Base-by-base conservation (phyloP, 2,888 invertebrate species). In the Polydesmus complanatus region DNA sequence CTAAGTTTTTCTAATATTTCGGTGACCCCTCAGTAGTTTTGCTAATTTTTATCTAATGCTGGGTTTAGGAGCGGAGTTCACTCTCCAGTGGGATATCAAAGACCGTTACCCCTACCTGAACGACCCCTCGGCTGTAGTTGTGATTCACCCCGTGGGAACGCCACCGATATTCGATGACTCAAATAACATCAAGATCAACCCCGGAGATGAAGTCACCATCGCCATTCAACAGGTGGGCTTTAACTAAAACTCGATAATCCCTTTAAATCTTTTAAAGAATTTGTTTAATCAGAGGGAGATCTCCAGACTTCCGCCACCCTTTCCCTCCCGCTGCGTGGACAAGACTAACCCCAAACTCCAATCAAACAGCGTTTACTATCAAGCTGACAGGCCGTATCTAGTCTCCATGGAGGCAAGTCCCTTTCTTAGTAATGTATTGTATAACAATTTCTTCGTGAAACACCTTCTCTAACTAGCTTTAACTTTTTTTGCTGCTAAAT, bases 151-250 rank as follows among this genome's bases (percentile, higher is more conserved):
- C 3, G 60, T 49, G 23, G 60, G 60, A 21, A 60, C 60, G 18
- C 55, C 60, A 0, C 60, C 60, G 18, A 60, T 60, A 5, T 21
- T 60, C 14, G 60, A 60, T n/a, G 60, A 60, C n/a, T 60, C 60
- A 25, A 60, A 60, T 27, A 60, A 60, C 49, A 60, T 60, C 19
- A 60, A 60, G 27, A 25, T 60, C 1, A 48, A 60, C 27, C 55
- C 55, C 3, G 60, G 60, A 18, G 60, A 60, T 26, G 60, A 60
- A 47, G 60, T 60, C 14, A 60, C 47, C 49, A 55, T 60, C 26
- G 60, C 60, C 14, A 55, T 60, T 14, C 60, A 50, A 11, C 60
- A 56, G 56, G 56, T 48, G 48, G 5, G 11, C 5, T n/a, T 52
- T 3, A 5, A 11, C n/a, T 5, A 8, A 37, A 37, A 37, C 8